Percentiles rank a stretch among this genome's conserved stretches.
These are phyloP conservation scores for Selene dorsalis DNA, from an alignment of 2,797 vertebrate species.

Conservation along the genomic window DNA sequence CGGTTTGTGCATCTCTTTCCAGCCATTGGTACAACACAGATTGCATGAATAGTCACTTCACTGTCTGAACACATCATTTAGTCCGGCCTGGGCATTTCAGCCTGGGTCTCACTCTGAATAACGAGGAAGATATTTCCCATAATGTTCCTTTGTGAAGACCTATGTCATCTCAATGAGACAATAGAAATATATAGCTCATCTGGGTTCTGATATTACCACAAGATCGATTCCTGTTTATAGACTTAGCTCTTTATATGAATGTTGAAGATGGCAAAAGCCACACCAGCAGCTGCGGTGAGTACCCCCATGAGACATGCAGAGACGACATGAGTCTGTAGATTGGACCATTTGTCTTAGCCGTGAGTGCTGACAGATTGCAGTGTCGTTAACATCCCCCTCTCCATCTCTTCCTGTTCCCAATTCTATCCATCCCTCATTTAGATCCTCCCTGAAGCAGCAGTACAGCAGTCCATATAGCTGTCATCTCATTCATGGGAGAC, in stretches of 20 bases:
- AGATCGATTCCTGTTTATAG: slow-evolving; percentile 14
- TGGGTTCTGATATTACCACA: slow-evolving; percentile 1
- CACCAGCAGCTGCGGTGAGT: slow-evolving; percentile 34
- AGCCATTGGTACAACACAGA: too few relatives aligned
- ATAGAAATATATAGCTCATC: not conserved
- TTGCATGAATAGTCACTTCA: not conserved
- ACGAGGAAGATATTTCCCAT: not conserved
- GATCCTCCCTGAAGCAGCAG: slow-evolving; percentile 49
- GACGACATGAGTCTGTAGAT: slow-evolving; percentile 62
- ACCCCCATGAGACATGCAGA: slow-evolving; percentile 44
- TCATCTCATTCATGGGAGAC: slow-evolving; percentile 35
- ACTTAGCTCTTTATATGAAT: slow-evolving; percentile 2
- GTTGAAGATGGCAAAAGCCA: slow-evolving; percentile 12
- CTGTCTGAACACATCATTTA: not conserved
- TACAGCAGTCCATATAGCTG: slow-evolving; percentile 49
- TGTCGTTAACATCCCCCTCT: slow-evolving; percentile 64
- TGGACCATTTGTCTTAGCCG: slow-evolving; percentile 75
- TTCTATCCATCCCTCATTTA: slow-evolving; percentile 53
- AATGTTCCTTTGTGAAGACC: not conserved
- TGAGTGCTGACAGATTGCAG: slow-evolving; percentile 74
- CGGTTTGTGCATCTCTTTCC: not conserved
- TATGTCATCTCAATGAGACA: not conserved
- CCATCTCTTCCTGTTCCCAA: slow-evolving; percentile 52
- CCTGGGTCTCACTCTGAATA: not conserved
- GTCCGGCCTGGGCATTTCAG: not conserved